Evolutionary conservation across 2,797 vertebrate genomes (phyloP).

Genomic region (Heliangelus exortis): DNA sequence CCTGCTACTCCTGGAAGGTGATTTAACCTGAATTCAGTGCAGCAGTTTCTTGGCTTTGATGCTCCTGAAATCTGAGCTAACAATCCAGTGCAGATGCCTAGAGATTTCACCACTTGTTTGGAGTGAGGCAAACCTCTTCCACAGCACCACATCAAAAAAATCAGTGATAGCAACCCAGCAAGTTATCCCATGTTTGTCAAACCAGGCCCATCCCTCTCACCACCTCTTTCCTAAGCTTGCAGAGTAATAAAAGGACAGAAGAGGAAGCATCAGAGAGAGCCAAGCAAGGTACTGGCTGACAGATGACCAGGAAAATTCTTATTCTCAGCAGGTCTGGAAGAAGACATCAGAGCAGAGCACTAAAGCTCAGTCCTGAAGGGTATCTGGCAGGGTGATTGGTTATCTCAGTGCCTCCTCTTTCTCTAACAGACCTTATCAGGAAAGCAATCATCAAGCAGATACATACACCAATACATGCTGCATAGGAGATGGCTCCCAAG

Average conservation of each 20-base stretch:
- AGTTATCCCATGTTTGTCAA: not conserved
- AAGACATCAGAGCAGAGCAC: not conserved
- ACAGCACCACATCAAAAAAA: not conserved
- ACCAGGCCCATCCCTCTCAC: not conserved
- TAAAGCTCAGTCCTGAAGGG: not conserved
- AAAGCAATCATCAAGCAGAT: not conserved
- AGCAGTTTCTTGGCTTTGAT: not conserved
- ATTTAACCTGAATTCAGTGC: not conserved
- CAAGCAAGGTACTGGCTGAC: not conserved
- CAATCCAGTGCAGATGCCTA: not conserved
- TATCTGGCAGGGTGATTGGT: not conserved
- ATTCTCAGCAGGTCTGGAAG: not conserved
- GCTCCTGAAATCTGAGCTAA: not conserved
- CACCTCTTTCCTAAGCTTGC: not conserved
- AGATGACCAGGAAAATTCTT: not conserved
- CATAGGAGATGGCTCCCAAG: not conserved
- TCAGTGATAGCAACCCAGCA: not conserved
- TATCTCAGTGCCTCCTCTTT: not conserved
- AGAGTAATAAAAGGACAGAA: not conserved
- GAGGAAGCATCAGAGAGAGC: not conserved
- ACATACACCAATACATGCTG: conserved; percentile 49
- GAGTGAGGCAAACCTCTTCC: not conserved
- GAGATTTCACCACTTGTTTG: not conserved
- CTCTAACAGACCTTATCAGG: not conserved
- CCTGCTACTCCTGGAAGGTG: not conserved